phyloP scores from a whole-genome alignment of 1,140 invertebrate genomes.

The Lamellibrachia luymesi region DNA sequence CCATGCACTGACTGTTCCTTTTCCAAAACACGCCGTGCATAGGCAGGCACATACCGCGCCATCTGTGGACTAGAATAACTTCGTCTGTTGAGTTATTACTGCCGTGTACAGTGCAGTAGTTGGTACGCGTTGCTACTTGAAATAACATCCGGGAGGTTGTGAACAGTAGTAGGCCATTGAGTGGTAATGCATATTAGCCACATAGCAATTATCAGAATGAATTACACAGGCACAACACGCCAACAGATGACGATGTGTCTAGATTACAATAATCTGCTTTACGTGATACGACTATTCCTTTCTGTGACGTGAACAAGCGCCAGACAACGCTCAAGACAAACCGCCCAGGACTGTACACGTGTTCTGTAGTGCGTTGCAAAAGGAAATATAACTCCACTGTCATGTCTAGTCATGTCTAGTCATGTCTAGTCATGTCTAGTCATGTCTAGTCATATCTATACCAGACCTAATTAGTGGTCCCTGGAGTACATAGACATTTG shows the following conservation, averaged over 20 bases:
- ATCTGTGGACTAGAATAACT: not conserved
- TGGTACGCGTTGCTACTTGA: not conserved
- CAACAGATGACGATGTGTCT: not conserved
- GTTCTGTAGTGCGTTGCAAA: not conserved
- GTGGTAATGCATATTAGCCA: not conserved
- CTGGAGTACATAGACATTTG: not conserved
- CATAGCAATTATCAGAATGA: not conserved
- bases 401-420: not conserved
- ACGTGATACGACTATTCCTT: not conserved
- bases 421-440: too few species aligned
- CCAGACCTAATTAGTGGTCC: not conserved
- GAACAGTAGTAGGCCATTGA: not conserved
- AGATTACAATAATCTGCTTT: not conserved
- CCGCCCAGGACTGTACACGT: not conserved
- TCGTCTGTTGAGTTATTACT: not conserved
- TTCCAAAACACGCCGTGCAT: not conserved
- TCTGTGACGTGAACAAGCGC: not conserved
- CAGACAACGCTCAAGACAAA: not conserved
- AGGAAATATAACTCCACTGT: not conserved
- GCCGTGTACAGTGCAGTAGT: not conserved
- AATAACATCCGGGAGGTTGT: not conserved
- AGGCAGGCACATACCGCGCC: not conserved
- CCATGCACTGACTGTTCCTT: not conserved
- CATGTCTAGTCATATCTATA: not conserved
- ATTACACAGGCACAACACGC: not conserved